These are phyloP conservation scores for Periophthalmus modestus DNA, from an alignment of 2,113 vertebrate genomes.

Conservation along the genomic window DNA sequence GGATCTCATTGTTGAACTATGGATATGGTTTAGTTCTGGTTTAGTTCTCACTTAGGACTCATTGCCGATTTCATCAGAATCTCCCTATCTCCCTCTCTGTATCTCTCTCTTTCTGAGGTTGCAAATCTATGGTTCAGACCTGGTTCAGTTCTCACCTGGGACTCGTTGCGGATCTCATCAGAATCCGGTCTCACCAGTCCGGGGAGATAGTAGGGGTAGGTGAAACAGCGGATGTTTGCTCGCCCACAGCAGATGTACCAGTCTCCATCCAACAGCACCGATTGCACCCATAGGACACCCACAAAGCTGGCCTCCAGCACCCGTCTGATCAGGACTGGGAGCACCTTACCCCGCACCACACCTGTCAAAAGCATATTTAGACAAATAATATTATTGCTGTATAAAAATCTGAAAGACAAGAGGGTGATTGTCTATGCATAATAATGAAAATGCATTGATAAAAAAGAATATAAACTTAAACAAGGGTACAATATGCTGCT, in stretches of 20 bases:
- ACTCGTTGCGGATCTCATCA: background rate
- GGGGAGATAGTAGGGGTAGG: background rate
- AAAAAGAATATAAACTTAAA: background rate
- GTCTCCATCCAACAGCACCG: background rate
- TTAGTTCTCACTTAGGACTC: conserved; percentile 3
- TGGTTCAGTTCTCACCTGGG: background rate
- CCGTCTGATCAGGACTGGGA: background rate
- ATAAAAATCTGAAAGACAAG: background rate
- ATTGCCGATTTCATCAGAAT: background rate
- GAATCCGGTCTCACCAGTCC: background rate
- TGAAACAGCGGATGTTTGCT: background rate
- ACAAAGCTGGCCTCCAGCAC: background rate
- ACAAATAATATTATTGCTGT: background rate
- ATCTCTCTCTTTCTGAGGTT: background rate
- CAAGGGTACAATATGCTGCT: background rate
- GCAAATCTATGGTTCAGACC: background rate
- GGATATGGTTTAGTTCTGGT: background rate
- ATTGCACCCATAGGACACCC: background rate
- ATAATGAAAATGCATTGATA: too few species aligned
- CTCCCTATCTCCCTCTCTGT: too few species aligned
- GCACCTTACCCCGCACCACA: background rate
- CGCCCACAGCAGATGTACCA: conserved; percentile 10
- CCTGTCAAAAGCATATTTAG: background rate
- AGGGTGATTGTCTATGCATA: background rate
- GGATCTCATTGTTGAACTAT: background rate